Base-by-base conservation (phyloP, 2,113 vertebrate species). In the Aegotheles bennettii region DNA sequence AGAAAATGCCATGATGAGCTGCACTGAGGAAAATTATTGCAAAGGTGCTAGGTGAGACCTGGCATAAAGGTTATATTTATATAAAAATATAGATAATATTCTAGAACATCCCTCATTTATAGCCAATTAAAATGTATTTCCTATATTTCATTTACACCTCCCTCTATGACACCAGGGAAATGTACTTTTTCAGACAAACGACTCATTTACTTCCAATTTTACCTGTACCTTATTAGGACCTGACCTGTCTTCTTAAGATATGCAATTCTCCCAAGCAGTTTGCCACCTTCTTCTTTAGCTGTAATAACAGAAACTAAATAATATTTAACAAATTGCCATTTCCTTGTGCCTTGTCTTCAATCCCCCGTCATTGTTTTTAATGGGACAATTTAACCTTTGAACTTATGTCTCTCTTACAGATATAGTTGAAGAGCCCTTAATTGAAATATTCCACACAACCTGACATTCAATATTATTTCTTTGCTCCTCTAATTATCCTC, bases 381-480 rank as follows among this genome's bases (percentile, higher is more conserved):
- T 82, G 88, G 85, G 70, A 74, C 86, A 91, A 79, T 77, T 95
- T 97, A 94, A 94, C 86, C 94, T 93, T 91, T 96, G 75, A 93
- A 89, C 92, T 31, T 84, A 19, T 38, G 86, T 87, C 68, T 96
- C 43, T 60, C 54, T 78, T 95, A 80, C 51, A 91, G 85, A 87
- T 94, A 96, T 50, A 89, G 87, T 54, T 86, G 85, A 90, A 92
- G 76, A 69, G 38, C 35, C 53, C 77, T 89, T 91, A 96, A 94
- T 63, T 94, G 95, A 95, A 97, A 95, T 94, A 91, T 83, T 87
- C 88, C 91, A 89, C 90, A 73, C 57, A 89, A 89, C 36, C 87
- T 84, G 94, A 95, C 96, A 93, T 95, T 67, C 89, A 94, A 79
- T 95, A 95, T 96, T 87, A 79, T 90, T 91, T 61, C 40, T 95